Base-by-base conservation (phyloP, 1,140 invertebrate species). In the Brevipalpus yothersi region DNA sequence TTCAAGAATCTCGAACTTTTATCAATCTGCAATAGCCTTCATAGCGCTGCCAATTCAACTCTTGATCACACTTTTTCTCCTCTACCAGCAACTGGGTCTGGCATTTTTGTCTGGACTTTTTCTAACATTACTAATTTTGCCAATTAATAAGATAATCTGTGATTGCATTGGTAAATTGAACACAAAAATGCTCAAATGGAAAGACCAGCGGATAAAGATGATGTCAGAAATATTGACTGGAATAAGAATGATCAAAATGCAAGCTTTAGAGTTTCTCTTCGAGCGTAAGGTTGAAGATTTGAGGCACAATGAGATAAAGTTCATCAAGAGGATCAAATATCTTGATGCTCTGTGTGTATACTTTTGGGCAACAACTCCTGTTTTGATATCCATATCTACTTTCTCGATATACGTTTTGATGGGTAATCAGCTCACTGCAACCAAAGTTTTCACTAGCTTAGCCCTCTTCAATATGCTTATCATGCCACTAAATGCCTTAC, bases 361-460 rank as follows among this genome's bases (percentile, higher is more conserved):
- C 70, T 88, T 98, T 70, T 98, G 94, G 94, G 94, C 93, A 1
- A 92, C 89, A 9, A 96, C 93, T n/a, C 93, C 93, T 0, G 84
- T 96, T 53, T 67, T 96, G 2, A 92, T 98, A 63, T 83, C 89
- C 1, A 80, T 94, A 58, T 73, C 93, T 1, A 96, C 91, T 0
- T 91, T 99, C 68, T 77, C 79, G 5, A 84, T 84, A 0, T 95
- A 91, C 68, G 79, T 83, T n/a, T 67, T 90, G 62, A 23, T 71
- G 57, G 86, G 87, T 7, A 80, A 92, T 60, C 58, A 76, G 58
- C 74, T 97, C 1, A 82, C 80, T 59, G 84, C 91, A 5, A 82
- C 89, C 42, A 90, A 83, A 51, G 79, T 89, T 0, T 98, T 97
- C 68, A 96, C 93, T 3, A 86, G 82, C 65, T 80, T 98, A 61